Evolutionary conservation across 2,113 vertebrate genomes (phyloP), one percentile per base, ranked within the genome.

Genomic region (Tonatia bakeri): DNA sequence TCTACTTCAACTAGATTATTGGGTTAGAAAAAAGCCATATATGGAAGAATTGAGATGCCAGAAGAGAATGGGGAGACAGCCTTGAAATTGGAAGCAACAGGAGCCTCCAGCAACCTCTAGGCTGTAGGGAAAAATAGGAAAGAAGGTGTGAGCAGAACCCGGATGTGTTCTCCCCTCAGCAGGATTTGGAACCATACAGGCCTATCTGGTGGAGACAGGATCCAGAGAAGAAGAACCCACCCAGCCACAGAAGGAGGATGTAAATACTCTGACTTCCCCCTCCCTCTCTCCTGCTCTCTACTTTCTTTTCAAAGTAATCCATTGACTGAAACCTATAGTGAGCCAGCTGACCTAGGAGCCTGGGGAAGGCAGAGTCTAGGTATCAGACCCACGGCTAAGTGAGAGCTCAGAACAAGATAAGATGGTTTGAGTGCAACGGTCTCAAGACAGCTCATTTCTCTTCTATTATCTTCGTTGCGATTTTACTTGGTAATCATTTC

Each of bases 161-260:
- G n/a, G 33, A 19, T 20, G 5, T 22, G 50, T 1, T 28, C n/a
- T 1, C 24, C 16, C 5, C 0, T 3, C 6, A 22, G 19, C 4
- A 36, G 38, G 40, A 83, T 8, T 12, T n/a, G 31, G 43, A 67
- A 28, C 15, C 19, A 1, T 6, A 11, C 28, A 65, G 14, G 13
- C 12, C 45, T 52, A 0, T 15, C 22, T 69, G 3, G 16, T 65
- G 43, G 56, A 67, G 24, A 28, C 8, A 36, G 6, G 11, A 17
- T 5, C 11, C 45, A 45, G 7, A 17, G 64, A 79, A 20, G 31
- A 56, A 76, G n/a, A 93, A n/a, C 11, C 9, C 24, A 26, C 9
- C 3, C 4, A 33, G 6, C 20, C 52, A 69, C 54, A 61, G 13
- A 69, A 96, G 22, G 50, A 59, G 2, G 15, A 0, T 40, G 38